Conservation (phyloP, 1,140 invertebrate species). For the Ericerus pela region DNA sequence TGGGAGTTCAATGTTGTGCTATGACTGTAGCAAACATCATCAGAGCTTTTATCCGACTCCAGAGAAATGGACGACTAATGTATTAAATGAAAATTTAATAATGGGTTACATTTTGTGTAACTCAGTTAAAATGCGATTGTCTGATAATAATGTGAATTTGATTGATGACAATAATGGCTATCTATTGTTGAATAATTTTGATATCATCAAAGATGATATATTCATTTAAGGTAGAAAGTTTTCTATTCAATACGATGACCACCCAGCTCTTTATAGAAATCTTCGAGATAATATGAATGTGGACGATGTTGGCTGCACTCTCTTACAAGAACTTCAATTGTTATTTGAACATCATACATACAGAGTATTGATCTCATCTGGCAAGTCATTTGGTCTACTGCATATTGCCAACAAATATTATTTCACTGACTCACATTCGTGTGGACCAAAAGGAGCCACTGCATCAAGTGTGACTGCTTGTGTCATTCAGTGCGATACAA, state of each 20-base stretch:
- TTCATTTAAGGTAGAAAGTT: background rate
- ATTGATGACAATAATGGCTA: background rate
- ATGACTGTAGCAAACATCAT: background rate
- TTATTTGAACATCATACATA: background rate
- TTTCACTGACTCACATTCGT: background rate
- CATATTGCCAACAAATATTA: slow-evolving; percentile 2
- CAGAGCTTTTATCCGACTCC: background rate
- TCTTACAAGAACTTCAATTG: background rate
- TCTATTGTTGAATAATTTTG: background rate
- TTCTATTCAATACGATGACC: background rate
- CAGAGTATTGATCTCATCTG: too few relatives aligned
- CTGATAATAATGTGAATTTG: background rate
- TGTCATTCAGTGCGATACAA: slow-evolving; percentile 1
- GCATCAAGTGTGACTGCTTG: background rate
- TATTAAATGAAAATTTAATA: background rate
- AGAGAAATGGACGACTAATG: background rate
- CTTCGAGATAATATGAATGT: too few relatives aligned
- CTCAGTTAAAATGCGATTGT: background rate
- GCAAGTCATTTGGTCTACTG: background rate
- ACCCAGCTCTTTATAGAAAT: background rate
- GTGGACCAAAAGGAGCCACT: background rate
- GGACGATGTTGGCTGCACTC: background rate
- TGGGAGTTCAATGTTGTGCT: background rate
- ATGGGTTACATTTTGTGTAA: background rate
- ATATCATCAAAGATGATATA: background rate